phyloP scores from a whole-genome alignment of 2,113 vertebrate genomes.

The Gorilla gorilla region DNA sequence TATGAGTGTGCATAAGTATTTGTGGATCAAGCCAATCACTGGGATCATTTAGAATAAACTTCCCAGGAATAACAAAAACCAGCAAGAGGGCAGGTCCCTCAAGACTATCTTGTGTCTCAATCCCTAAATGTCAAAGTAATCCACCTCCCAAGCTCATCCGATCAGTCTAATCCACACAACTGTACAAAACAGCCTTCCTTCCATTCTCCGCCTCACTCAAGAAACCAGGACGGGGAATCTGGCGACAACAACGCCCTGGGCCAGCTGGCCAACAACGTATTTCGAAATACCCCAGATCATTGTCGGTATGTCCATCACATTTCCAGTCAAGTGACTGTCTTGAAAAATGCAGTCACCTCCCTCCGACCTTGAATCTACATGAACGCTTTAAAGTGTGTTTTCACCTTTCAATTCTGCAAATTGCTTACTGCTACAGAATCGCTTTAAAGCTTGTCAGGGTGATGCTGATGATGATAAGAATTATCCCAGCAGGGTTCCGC shows the following conservation, averaged over 20 bases:
- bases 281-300: not conserved
- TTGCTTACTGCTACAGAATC: constrained; percentile 59
- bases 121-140: not conserved
- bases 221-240: not conserved
- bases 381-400: not conserved
- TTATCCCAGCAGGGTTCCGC: not conserved
- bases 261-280: not conserved
- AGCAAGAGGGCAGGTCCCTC: not conserved
- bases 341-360: constrained; percentile 21
- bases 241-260: too few species aligned
- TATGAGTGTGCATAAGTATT: not conserved
- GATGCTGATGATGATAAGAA: constrained; percentile 12
- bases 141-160: not conserved
- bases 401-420: constrained; percentile 51
- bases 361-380: constrained; percentile 25
- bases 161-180: not conserved
- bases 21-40: not conserved
- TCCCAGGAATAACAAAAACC: not conserved
- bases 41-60: not conserved
- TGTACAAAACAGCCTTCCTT: not conserved
- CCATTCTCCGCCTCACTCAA: not conserved
- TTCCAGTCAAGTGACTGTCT: not conserved
- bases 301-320: not conserved
- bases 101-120: not conserved
- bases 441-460: not conserved